Evolutionary conservation across 2,888 invertebrate species (phyloP).

Genomic region (Quadroppia sp.): DNA sequence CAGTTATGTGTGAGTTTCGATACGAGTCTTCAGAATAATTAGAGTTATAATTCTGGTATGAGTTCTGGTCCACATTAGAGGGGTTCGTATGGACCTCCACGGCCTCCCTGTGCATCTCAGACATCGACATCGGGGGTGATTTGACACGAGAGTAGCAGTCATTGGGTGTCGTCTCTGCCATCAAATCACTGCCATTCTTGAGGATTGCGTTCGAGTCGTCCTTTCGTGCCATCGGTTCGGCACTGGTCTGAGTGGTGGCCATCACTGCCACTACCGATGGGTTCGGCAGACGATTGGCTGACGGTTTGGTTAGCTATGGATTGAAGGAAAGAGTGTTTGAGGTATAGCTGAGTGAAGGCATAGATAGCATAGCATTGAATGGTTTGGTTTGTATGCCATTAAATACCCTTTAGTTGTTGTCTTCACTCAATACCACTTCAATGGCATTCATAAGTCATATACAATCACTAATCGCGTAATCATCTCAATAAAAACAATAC

Average conservation of each 20-base stretch:
- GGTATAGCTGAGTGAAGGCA: not conserved
- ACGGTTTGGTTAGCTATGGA: not conserved
- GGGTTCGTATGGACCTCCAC: not conserved
- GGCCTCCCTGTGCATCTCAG: not conserved
- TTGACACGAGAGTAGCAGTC: constrained; percentile 22
- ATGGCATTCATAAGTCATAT: not conserved
- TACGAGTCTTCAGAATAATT: constrained; percentile 10
- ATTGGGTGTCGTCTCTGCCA: not conserved
- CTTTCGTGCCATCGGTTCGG: not conserved
- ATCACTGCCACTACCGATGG: not conserved
- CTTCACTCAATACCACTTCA: not conserved
- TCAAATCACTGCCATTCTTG: constrained; percentile 5
- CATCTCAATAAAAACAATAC: not conserved
- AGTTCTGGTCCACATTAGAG: not conserved
- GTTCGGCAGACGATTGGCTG: not conserved
- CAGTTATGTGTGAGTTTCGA: not conserved
- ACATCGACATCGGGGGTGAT: not conserved
- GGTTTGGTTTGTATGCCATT: not conserved
- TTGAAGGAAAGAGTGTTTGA: not conserved
- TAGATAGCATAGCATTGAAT: not conserved
- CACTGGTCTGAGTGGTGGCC: constrained; percentile 22
- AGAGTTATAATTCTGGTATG: constrained; percentile 1
- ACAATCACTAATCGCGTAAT: not conserved
- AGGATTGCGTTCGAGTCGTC: constrained; percentile 9
- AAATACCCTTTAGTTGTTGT: constrained; percentile 14